Evolutionary conservation across 2,113 vertebrate species (phyloP).

Genomic region (Colinus virginianus): DNA sequence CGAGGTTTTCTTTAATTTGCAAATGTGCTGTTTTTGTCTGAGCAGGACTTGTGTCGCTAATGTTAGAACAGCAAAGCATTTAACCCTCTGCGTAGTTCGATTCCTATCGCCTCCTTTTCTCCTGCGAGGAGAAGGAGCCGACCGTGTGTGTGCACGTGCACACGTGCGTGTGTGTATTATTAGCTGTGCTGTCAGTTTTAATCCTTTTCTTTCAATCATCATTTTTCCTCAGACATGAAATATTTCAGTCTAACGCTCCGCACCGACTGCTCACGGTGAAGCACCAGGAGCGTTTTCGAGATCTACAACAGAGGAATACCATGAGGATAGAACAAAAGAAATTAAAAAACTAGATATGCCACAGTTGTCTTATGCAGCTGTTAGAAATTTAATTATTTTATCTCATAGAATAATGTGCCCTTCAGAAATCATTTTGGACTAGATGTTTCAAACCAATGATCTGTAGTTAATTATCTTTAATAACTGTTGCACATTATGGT

Average conservation of each 20-base stretch:
- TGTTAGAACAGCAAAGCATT: constrained; percentile 54
- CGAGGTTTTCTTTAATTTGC: constrained; percentile 69
- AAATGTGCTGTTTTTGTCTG: constrained; percentile 64
- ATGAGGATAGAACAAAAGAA: constrained; percentile 86
- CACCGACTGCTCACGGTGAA: constrained; percentile 73
- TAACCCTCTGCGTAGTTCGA: constrained; percentile 57
- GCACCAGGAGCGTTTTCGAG: constrained; percentile 77
- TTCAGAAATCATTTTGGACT: constrained; percentile 90
- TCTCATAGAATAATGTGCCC: constrained; percentile 89
- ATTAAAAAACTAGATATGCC: constrained; percentile 84
- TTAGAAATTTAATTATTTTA: constrained; percentile 92
- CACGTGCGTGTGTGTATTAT: constrained; percentile 70
- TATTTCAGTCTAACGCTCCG: constrained; percentile 75
- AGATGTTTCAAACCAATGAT: constrained; percentile 91
- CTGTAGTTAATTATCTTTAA: constrained; percentile 91
- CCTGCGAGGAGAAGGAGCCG: constrained; percentile 36
- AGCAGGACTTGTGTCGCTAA: constrained; percentile 46
- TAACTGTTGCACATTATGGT: constrained; percentile 91
- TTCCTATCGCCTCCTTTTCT: constrained; percentile 40
- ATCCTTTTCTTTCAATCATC: constrained; percentile 81
- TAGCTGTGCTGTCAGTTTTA: constrained; percentile 75
- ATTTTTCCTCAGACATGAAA: constrained; percentile 79
- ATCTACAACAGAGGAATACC: constrained; percentile 77
- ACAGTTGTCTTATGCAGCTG: constrained; percentile 84
- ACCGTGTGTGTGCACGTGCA: constrained; percentile 44